Conservation (phyloP, 2,888 invertebrate genomes). For the Galerucella calmariensis region DNA sequence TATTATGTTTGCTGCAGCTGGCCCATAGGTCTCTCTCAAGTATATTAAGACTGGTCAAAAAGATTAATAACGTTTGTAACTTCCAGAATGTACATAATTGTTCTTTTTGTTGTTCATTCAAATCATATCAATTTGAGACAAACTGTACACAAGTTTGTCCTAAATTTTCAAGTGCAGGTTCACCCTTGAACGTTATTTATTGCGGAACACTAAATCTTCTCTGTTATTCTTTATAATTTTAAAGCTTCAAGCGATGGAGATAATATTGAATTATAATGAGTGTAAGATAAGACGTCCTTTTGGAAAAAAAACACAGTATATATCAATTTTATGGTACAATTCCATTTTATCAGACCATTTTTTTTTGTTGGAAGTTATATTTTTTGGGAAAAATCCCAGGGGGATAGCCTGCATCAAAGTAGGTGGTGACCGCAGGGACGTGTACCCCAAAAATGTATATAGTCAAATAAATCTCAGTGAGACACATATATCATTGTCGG, state of each 20-base stretch:
- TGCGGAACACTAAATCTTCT: neutral
- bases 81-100: neutral
- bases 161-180: neutral
- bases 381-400: slow-evolving; percentile 28
- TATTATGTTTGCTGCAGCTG: slow-evolving; percentile 5
- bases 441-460: slow-evolving; percentile 31
- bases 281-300: slow-evolving; percentile 12
- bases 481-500: slow-evolving; percentile 35
- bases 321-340: slow-evolving; percentile 34
- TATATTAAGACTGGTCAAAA: neutral
- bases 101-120: neutral
- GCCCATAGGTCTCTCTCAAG: neutral
- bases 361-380: slow-evolving; percentile 29
- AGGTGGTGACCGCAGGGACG: slow-evolving; percentile 33
- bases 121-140: neutral
- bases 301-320: slow-evolving; percentile 23
- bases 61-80: neutral
- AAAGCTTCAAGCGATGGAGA: neutral
- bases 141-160: too few species aligned
- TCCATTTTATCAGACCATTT: slow-evolving; percentile 29
- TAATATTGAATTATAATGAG: slow-evolving; percentile 7
- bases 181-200: neutral
- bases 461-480: slow-evolving; percentile 36
- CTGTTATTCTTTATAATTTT: neutral
- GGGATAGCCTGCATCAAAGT: slow-evolving; percentile 32